Base-by-base conservation (phyloP, 1,140 invertebrate genomes). In the Heliconius congener region DNA sequence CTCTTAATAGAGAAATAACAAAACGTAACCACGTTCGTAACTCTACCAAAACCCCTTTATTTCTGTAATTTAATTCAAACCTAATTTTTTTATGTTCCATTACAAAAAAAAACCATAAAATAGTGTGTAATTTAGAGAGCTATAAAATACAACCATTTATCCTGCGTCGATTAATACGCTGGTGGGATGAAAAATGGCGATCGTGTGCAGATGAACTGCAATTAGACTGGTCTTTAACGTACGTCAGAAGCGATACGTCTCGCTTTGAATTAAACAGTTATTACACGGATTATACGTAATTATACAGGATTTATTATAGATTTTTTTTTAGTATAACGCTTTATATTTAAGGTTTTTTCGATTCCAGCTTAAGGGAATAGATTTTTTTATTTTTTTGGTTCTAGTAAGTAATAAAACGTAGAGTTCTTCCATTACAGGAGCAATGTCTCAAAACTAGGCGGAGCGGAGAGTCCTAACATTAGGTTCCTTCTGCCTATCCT, bases 201-300 rank as follows among this genome's bases (percentile, higher is more conserved):
- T 66, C 60, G 60, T 66, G 60, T 66, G 23, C 60, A 13, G 23
- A 66, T 27, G 27, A 57, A 23, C 60, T 66, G 60, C 11, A 66
- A 66, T 66, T 30, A 66, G n/a, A 66, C 60, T 66, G 23, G 60
- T 66, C 60, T 66, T 66, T 66, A 66, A 66, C 27, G 27, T 66
- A 30, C 60, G 27, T 66, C 60, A 66, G 60, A 30, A 66, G 60
- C 60, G 23, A 66, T 66, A 66, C 27, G 60, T 66, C 60, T 66
- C 11, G 60, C 60, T 66, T 66, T 66, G 60, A 66, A 66, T 66
- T 66, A 66, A 30, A 66, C 9, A 66, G 23, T 16, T 66, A 27
- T 66, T 66, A 66, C 60, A 66, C 27, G 60, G 60, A 66, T 66
- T 66, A 66, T 66, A 60, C 19, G 1, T 60, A 66, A 66, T 66